phyloP scores from a whole-genome alignment of 1,140 invertebrate species.

The Drosophila micromelanica region DNA sequence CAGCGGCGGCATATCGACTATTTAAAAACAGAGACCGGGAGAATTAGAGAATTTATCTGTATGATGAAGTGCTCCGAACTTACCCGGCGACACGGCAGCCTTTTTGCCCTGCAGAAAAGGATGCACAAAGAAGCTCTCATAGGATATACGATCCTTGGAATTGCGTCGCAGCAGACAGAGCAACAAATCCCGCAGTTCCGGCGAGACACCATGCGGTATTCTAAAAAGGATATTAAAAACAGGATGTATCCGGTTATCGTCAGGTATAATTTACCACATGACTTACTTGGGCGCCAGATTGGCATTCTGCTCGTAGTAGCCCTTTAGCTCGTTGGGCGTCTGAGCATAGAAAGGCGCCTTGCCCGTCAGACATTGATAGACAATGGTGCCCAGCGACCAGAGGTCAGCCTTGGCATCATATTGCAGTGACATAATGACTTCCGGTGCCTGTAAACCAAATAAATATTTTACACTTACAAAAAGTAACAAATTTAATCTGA shows the following conservation, averaged over 20 bases:
- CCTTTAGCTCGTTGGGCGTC: slow-evolving; percentile 98
- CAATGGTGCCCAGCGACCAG: slow-evolving; percentile 99
- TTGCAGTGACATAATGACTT: slow-evolving; percentile 99
- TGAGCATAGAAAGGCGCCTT: slow-evolving; percentile 99
- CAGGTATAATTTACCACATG: background rate
- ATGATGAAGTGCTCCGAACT: background rate
- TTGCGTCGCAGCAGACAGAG: slow-evolving; percentile 95
- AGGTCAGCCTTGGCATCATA: slow-evolving; percentile 99
- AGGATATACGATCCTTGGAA: slow-evolving; percentile 97
- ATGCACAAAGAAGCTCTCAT: slow-evolving; percentile 97
- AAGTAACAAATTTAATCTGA: background rate
- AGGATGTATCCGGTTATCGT: too few species aligned
- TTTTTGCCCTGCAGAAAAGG: slow-evolving; percentile 92
- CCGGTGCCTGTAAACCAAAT: slow-evolving; percentile 90
- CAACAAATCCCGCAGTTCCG: slow-evolving; percentile 94
- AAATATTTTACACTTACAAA: background rate
- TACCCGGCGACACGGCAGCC: slow-evolving; percentile 83
- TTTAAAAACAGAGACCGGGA: slow-evolving; percentile 15
- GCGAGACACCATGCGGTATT: slow-evolving; percentile 96
- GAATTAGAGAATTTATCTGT: too few species aligned
- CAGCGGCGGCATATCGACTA: slow-evolving; percentile 76
- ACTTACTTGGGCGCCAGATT: slow-evolving; percentile 97
- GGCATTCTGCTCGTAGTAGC: slow-evolving; percentile 98
- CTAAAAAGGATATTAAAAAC: slow-evolving; percentile 86
- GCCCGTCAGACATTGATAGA: slow-evolving; percentile 99